Base-by-base conservation (phyloP, 2,797 vertebrate genomes). In the Chaetophractus vellerosus region DNA sequence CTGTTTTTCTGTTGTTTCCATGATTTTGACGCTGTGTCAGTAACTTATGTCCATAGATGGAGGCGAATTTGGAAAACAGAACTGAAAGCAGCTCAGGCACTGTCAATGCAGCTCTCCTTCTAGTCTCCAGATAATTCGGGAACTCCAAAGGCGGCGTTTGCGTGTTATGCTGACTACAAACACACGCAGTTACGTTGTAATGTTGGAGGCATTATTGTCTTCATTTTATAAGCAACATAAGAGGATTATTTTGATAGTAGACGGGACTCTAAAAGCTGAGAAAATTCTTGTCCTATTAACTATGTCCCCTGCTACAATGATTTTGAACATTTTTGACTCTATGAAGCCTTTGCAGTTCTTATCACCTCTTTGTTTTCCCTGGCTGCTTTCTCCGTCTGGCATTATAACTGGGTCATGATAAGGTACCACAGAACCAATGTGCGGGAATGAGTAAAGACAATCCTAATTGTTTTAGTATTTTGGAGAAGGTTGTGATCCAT, bases 311-410 rank as follows among this genome's bases (percentile, higher is more conserved):
- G 83, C 21, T 82, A 80, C 50, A 83, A 76, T 28, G 26, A 72
- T 59, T 31, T 76, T 78, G 86, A 16, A 72, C 79, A 59, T 76
- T 91, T 96, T 41, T 91, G 90, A 16, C 90, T 94, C 57, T 81
- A 82, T 50, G 76, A 95, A 95, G 88, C 75, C 75, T 68, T 96
- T 87, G 48, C 90, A 94, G 36, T 92, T 97, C 96, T 93, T 86
- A 23, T 96, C 80, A 72, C 71, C 88, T 82, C 84, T 72, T 71
- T 61, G 79, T 95, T 96, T 98, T 84, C 81, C 93, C 85, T 26
- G 57, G 75, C 68, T 69, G n/a, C 69, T 86, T 93, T 95, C 38
- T 82, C 91, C 5, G 87, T 79, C 78, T 64, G 33, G 36, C 90
- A 36, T 87, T 91, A 57, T 0, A 1, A 75, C 33, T 93, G 80